Conservation (phyloP, 2,888 invertebrate species). For the Cephus spinipes region DNA sequence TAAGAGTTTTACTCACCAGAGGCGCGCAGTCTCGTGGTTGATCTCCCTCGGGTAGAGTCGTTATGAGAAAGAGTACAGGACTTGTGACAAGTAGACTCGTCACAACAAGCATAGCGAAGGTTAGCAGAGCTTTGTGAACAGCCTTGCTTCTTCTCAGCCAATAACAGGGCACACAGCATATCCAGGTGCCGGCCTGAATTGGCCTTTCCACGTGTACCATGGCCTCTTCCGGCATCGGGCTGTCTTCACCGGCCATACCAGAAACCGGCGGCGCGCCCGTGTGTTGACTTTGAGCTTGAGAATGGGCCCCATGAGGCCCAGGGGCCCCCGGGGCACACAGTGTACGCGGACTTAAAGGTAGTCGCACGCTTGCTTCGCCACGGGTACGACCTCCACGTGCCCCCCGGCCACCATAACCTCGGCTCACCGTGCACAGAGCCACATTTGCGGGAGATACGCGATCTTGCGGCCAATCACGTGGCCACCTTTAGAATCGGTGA, state of each 20-base stretch:
- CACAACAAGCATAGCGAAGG: conserved; percentile 72
- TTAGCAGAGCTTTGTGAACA: conserved; percentile 72
- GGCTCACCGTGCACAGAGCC: conserved; percentile 65
- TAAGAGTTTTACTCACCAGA: conserved; percentile 52
- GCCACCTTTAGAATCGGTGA: conserved; percentile 12
- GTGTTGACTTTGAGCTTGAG: conserved; percentile 32
- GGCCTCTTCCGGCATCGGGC: conserved; percentile 49
- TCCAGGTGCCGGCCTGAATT: conserved; percentile 67
- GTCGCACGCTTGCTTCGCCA: conserved; percentile 47
- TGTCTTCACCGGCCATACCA: conserved; percentile 16
- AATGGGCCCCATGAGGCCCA: conserved; percentile 36
- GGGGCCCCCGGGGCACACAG: conserved; percentile 42
- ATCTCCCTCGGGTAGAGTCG: conserved; percentile 64
- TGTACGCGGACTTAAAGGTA: conserved; percentile 56
- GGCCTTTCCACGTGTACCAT: conserved; percentile 57
- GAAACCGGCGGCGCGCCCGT: conserved; percentile 3
- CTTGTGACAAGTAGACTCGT: conserved; percentile 73
- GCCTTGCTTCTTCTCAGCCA: conserved; percentile 71
- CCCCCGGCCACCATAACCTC: conserved; percentile 58
- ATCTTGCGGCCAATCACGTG: conserved; percentile 25
- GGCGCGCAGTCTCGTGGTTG: conserved; percentile 61
- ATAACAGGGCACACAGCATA: conserved; percentile 72
- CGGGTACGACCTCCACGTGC: conserved; percentile 51
- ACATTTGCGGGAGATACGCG: conserved; percentile 59
- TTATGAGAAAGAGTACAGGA: conserved; percentile 72